phyloP scores from a whole-genome alignment of 2,113 vertebrate genomes.

The Sander vitreus region DNA sequence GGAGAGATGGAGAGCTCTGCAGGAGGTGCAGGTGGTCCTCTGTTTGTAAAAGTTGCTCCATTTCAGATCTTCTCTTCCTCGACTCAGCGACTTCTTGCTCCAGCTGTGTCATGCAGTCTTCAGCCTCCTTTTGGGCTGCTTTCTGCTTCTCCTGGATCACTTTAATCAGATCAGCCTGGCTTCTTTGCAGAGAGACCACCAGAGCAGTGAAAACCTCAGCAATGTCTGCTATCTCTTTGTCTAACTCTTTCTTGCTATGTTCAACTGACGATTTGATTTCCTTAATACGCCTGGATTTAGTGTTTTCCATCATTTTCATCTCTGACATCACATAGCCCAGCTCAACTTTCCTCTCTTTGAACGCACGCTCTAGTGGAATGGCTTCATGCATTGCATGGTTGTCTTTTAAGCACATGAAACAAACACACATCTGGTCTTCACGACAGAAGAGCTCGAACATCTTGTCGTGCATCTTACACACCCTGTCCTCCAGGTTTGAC shows the following conservation, averaged over 20 bases:
- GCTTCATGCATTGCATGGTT: conserved; percentile 24
- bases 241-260: background rate
- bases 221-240: conserved; percentile 22
- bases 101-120: conserved; percentile 18
- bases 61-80: conserved; percentile 17
- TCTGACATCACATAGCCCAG: background rate
- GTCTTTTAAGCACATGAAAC: conserved; percentile 49
- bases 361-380: conserved; percentile 6
- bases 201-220: conserved; percentile 5
- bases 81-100: conserved; percentile 29
- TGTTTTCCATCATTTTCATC: conserved; percentile 22
- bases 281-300: background rate
- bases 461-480: conserved; percentile 61
- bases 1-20: background rate
- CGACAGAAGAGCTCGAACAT: conserved; percentile 56
- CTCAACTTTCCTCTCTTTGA: conserved; percentile 1
- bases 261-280: background rate
- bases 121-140: conserved; percentile 6
- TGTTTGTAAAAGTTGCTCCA: conserved; percentile 42
- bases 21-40: conserved; percentile 51
- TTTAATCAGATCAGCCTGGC: conserved; percentile 13
- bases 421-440: conserved; percentile 43
- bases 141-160: conserved; percentile 36
- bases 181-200: conserved; percentile 5
- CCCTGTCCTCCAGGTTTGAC: conserved; percentile 54